phyloP scores from a whole-genome alignment of 1,140 invertebrate species.

The Drosophila lini region DNA sequence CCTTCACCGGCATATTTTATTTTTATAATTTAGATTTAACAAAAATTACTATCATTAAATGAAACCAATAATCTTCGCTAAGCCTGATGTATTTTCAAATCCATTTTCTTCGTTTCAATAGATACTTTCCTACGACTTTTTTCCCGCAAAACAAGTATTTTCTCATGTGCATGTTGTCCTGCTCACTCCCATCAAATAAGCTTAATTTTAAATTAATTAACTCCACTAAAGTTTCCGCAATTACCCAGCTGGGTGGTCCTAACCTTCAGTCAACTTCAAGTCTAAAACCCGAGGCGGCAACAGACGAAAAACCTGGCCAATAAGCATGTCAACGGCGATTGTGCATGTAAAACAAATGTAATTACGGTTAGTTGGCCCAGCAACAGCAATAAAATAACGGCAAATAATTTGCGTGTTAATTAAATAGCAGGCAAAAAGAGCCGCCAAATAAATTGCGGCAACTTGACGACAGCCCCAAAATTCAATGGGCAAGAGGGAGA shows the following conservation, averaged over 20 bases:
- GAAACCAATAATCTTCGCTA: not conserved
- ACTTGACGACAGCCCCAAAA: constrained; percentile 57
- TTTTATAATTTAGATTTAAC: not conserved
- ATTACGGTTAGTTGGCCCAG: constrained; percentile 52
- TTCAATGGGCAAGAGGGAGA: constrained; percentile 24
- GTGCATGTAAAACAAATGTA: constrained; percentile 72
- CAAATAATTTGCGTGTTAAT: constrained; percentile 72
- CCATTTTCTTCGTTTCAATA: not conserved
- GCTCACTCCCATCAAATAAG: constrained; percentile 1
- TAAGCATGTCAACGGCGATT: constrained; percentile 70
- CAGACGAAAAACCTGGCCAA: constrained; percentile 39
- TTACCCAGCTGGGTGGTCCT: constrained; percentile 65
- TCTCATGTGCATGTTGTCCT: not conserved
- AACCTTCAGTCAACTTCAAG: constrained; percentile 56
- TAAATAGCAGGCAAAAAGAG: constrained; percentile 65
- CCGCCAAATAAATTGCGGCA: constrained; percentile 63
- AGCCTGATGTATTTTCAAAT: not conserved
- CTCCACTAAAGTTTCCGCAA: constrained; percentile 50
- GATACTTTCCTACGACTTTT: not conserved
- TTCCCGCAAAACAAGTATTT: constrained; percentile 11
- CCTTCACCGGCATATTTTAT: not conserved
- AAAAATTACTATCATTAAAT: too few species aligned
- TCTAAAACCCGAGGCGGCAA: constrained; percentile 17
- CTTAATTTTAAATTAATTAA: constrained; percentile 63
- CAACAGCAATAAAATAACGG: constrained; percentile 47